phyloP scores from a whole-genome alignment of 1,140 invertebrate species.

The Camponotus pennsylvanicus region DNA sequence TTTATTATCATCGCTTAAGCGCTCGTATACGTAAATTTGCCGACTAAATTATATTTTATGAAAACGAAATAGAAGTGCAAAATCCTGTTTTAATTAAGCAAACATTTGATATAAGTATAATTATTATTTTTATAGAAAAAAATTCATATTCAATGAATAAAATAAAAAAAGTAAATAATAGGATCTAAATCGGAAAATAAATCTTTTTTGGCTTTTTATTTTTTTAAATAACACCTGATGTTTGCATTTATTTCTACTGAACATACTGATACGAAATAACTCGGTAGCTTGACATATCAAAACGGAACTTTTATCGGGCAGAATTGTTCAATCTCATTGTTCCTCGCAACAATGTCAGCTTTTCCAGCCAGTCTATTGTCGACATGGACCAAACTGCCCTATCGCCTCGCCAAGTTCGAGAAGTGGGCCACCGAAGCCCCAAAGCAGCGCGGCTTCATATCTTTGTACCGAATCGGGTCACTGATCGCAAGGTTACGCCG shows the following conservation, averaged over 20 bases:
- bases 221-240: too few species aligned
- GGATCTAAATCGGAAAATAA: too few species aligned
- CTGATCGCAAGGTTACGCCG: constrained; percentile 57
- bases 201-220: too few species aligned
- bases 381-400: constrained; percentile 45
- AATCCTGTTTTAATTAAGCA: not conserved
- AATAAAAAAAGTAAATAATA: too few species aligned
- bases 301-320: constrained; percentile 33
- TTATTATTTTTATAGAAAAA: not conserved
- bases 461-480: constrained; percentile 52
- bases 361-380: constrained; percentile 45
- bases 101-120: not conserved
- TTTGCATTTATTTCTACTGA: not conserved
- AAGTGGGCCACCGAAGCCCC: constrained; percentile 58
- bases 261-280: constrained; percentile 11
- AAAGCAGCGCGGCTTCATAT: constrained; percentile 49
- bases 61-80: not conserved
- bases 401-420: constrained; percentile 49
- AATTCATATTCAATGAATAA: not conserved
- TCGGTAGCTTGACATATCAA: constrained; percentile 9
- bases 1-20: not conserved
- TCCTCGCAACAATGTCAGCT: constrained; percentile 37
- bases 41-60: not conserved
- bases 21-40: not conserved
- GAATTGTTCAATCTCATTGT: constrained; percentile 40